Evolutionary conservation across 1,140 invertebrate genomes (phyloP).

Genomic region (Vanessa atalanta): DNA sequence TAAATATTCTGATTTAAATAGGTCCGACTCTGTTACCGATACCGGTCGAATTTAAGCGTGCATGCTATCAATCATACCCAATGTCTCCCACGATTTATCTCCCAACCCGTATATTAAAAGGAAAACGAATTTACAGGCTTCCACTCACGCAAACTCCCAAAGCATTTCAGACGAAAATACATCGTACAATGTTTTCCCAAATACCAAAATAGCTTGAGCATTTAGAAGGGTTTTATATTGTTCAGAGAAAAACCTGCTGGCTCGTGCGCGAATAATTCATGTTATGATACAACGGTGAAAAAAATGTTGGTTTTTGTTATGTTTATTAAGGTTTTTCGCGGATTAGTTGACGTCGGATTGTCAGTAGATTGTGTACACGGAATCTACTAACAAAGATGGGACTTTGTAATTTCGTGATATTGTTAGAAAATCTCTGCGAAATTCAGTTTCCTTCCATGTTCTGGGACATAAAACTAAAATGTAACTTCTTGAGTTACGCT

Average conservation of each 20-base stretch:
- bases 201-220: conserved; percentile 26
- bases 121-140: conserved; percentile 46
- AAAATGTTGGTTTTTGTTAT: conserved; percentile 46
- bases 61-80: conserved; percentile 60
- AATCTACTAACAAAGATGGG: conserved; percentile 25
- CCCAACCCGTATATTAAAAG: conserved; percentile 61
- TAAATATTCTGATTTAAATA: conserved; percentile 23
- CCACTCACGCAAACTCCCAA: conserved; percentile 24
- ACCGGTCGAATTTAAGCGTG: conserved; percentile 49
- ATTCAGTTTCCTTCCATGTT: conserved; percentile 24
- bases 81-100: conserved; percentile 68
- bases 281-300: conserved; percentile 43
- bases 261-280: conserved; percentile 55
- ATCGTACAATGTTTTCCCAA: conserved; percentile 11
- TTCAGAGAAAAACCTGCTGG: conserved; percentile 40
- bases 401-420: conserved; percentile 29
- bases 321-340: conserved; percentile 41
- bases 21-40: conserved; percentile 27
- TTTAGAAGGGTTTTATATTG: conserved; percentile 24
- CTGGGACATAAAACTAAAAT: conserved; percentile 22
- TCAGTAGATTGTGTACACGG: conserved; percentile 28
- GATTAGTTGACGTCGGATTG: conserved; percentile 41
- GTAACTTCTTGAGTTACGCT: conserved; percentile 24
- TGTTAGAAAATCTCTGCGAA: conserved; percentile 26
- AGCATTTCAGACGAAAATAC: conserved; percentile 34